Base-by-base conservation (phyloP, 2,888 invertebrate genomes). In the Pecten maximus region DNA sequence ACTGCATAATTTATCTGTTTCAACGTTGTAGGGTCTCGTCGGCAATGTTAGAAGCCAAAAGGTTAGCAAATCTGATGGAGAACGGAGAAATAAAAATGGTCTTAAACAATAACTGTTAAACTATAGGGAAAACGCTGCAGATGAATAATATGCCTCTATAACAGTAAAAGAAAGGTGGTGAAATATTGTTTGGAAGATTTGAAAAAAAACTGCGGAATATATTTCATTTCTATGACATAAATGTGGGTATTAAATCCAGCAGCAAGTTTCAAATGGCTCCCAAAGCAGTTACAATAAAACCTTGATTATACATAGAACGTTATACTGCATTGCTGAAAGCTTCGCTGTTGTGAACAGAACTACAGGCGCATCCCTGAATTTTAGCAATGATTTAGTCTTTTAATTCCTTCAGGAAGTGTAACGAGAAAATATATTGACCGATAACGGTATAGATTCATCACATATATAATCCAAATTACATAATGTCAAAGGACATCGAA, bases 261-360 rank as follows among this genome's bases (percentile, higher is more conserved):
- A 74, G 74, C 2, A 74, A 2, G 35, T 35, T 74, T 74, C 28
- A 74, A 74, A 74, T 74, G 2, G 35, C 74, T 74, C 35, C 74
- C 74, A 74, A 74, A 74, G 10, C 74, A 74, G 12, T 74, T 35
- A 74, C 74, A 74, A 28, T 74, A 74, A 74, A 74, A 74, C 28
- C 6, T 4, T 8, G 23, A 12, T 48, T 54, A 23, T 54, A 54
- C 54, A 19, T 54, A 54, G 19, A 54, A 15, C 19, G 54, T 54
- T 54, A n/a, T 54, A 23, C 54, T 54, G 54, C 19, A 23, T 54
- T 8, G 12, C 44, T 12, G 54, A 54, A n/a, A 2, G 54, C 19
- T 54, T 3, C 23, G 2, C 23, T 54, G 54, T 6, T 54, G 54
- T n/a, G n/a, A n/a, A n/a, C n/a, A n/a, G n/a, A n/a, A n/a, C n/a